Conservation (phyloP, 1,140 invertebrate genomes). For the Octopus sinensis region DNA sequence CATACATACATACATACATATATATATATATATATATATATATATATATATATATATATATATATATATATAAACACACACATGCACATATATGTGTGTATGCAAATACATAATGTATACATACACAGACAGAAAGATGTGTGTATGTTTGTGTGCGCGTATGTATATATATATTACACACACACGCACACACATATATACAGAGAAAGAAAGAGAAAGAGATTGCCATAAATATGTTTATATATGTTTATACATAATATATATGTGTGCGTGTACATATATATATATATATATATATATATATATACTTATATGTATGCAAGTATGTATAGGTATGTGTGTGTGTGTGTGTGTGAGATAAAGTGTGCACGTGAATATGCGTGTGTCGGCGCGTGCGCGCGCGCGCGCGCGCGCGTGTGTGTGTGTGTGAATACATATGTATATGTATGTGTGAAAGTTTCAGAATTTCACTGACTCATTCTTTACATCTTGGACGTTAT, state of each 20-base stretch:
- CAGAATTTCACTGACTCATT: neutral
- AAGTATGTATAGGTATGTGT: neutral
- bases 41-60: too few species aligned
- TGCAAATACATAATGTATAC: too few species aligned
- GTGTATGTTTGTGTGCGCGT: too few species aligned
- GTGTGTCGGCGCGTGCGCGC: neutral
- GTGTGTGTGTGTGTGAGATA: neutral
- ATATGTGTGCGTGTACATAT: neutral
- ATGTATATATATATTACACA: too few species aligned
- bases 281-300: slow-evolving; percentile 5
- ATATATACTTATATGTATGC: neutral
- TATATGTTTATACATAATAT: neutral
- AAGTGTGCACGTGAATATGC: neutral
- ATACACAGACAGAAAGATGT: too few species aligned
- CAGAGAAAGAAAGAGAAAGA: too few species aligned
- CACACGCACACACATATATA: too few species aligned
- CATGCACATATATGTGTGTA: too few species aligned
- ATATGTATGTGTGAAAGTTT: neutral
- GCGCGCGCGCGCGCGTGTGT: neutral
- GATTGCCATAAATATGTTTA: too few species aligned
- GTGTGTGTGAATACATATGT: neutral
- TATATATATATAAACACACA: too few species aligned
- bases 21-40: too few species aligned
- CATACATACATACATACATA: too few species aligned
- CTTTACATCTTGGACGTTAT: neutral